Evolutionary conservation across 2,888 invertebrate species (phyloP).

Genomic region (Phorcus lineatus): DNA sequence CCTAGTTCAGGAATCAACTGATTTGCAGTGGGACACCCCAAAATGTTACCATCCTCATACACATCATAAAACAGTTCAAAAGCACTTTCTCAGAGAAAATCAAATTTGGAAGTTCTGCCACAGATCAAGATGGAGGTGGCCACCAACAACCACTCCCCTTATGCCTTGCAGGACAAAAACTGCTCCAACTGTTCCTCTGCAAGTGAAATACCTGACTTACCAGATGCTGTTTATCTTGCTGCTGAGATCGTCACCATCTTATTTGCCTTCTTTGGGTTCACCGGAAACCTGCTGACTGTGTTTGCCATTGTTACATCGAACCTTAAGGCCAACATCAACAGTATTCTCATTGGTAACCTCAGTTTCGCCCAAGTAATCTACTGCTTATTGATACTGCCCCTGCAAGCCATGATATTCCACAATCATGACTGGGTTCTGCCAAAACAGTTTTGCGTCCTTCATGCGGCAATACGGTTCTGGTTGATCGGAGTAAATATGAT

Average conservation of each 20-base stretch:
- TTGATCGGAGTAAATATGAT: slow-evolving; percentile 62
- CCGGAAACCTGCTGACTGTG: slow-evolving; percentile 64
- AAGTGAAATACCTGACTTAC: slow-evolving; percentile 49
- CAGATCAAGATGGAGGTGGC: too few species aligned
- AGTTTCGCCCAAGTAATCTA: slow-evolving; percentile 63
- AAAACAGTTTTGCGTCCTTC: slow-evolving; percentile 45
- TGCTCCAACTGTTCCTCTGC: neutral
- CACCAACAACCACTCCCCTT: too few species aligned
- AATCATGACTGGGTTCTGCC: slow-evolving; percentile 45
- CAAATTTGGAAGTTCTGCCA: too few species aligned
- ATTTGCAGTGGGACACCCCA: too few species aligned
- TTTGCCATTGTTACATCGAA: slow-evolving; percentile 64
- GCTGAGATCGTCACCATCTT: slow-evolving; percentile 55
- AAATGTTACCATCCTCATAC: too few species aligned
- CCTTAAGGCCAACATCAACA: slow-evolving; percentile 63
- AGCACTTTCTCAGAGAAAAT: too few species aligned
- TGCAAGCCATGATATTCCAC: slow-evolving; percentile 64
- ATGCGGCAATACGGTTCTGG: slow-evolving; percentile 57
- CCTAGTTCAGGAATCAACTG: too few species aligned
- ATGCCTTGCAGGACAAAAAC: neutral
- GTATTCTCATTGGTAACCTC: slow-evolving; percentile 65
- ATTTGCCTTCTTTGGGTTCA: slow-evolving; percentile 55
- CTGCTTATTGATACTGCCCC: slow-evolving; percentile 57
- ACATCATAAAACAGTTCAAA: too few species aligned
- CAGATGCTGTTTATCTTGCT: slow-evolving; percentile 44